Base-by-base conservation (phyloP, 1,140 invertebrate genomes). In the Odontomachus brunneus region DNA sequence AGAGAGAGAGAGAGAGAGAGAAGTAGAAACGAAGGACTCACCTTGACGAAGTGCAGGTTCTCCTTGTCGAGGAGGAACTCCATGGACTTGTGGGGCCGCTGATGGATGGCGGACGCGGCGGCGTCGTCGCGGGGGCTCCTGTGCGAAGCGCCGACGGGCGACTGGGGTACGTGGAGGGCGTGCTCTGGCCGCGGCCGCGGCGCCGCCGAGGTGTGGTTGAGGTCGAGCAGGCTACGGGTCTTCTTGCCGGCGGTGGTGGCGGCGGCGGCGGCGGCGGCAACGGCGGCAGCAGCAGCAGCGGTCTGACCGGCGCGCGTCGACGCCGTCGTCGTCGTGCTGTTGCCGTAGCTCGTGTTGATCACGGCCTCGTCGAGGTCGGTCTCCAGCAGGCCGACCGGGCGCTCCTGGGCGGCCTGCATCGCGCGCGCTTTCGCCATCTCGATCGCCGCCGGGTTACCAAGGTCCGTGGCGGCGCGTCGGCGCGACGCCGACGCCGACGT, bases 31-130 rank as follows among this genome's bases (percentile, higher is more conserved):
- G 19, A 14, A 14, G 12, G 17, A 83, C 91, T 95, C 90, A 97
- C 97, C 96, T 97, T 95, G 83, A 96, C 95, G 85, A 96, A 96
- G 88, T 96, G 96, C 90, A 97, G 95, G 94, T 98, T 98, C 90
- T 98, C 97, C 94, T 97, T 98, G 94, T 98, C 97, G 90, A 98
- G 95, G 89, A 98, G 96, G 95, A 98, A 98, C 95, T 98, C 97
- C 97, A 98, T 98, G 94, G 97, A 97, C 94, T 98, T 98, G 95
- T 97, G 97, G 80, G 97, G 96, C 85, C 97, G 93, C 84, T 94
- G 92, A 83, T 94, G 92, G 88, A 91, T 90, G 80, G 93, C 92
- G 86, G 95, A 89, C 24, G 87, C 73, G 69, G 75, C 75, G 51
- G 65, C 75, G 88, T 88, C 84, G 84, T 90, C 88, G 72, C 76